Evolutionary conservation across 1,140 invertebrate genomes (phyloP).

Genomic region (Nasonia giraulti): DNA sequence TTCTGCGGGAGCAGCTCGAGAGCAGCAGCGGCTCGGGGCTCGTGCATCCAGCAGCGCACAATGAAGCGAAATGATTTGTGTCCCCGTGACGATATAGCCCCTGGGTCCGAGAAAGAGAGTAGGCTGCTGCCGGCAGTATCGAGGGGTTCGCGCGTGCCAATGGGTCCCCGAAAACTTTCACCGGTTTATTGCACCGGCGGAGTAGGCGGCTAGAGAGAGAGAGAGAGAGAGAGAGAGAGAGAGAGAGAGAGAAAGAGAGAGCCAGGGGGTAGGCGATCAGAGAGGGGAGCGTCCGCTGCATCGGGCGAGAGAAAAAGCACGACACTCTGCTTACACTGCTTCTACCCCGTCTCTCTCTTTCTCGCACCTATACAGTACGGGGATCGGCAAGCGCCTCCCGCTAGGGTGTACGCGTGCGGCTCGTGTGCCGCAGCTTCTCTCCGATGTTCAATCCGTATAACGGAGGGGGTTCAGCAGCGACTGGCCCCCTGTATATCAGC

Average conservation of each 20-base stretch:
- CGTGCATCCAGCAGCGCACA: slow-evolving; percentile 51
- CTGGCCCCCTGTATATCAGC: slow-evolving; percentile 61
- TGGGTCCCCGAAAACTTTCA: slow-evolving; percentile 67
- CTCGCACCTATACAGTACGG: background rate
- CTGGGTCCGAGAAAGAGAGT: slow-evolving; percentile 46
- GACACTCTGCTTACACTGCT: background rate
- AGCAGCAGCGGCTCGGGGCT: slow-evolving; percentile 2
- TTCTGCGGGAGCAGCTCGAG: slow-evolving; percentile 23
- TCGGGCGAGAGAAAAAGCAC: background rate
- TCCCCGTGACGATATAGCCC: slow-evolving; percentile 58
- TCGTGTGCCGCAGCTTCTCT: slow-evolving; percentile 7
- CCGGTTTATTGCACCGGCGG: slow-evolving; percentile 60
- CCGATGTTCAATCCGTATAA: background rate
- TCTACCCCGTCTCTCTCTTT: slow-evolving; percentile 15
- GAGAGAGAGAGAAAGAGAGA: too few species aligned
- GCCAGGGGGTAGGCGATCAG: slow-evolving; percentile 8
- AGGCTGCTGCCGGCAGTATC: background rate
- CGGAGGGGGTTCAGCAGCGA: slow-evolving; percentile 22
- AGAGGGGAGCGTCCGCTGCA: background rate
- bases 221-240: slow-evolving; percentile 41
- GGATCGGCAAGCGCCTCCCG: slow-evolving; percentile 35
- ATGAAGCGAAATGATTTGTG: slow-evolving; percentile 65
- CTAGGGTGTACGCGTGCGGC: slow-evolving; percentile 37
- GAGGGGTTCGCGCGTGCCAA: slow-evolving; percentile 67
- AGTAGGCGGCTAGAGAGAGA: slow-evolving; percentile 44